phyloP scores from a whole-genome alignment of 2,113 vertebrate genomes.

The Sebastes fasciatus region DNA sequence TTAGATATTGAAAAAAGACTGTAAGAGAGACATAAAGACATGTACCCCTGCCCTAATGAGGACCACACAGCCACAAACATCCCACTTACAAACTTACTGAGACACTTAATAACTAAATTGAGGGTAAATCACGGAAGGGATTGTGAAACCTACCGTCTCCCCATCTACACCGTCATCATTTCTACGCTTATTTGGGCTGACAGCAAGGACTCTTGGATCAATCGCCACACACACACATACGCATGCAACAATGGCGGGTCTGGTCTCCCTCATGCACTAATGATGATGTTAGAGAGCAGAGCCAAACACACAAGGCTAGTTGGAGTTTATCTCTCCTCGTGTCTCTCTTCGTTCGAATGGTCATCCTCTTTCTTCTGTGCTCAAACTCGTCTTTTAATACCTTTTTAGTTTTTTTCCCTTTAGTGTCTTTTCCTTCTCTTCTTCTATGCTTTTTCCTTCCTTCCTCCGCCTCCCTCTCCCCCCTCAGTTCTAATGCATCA shows the following conservation, averaged over 20 bases:
- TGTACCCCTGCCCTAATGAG: slow-evolving; percentile 58
- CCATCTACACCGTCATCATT: slow-evolving; percentile 47
- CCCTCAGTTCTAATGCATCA: slow-evolving; percentile 63
- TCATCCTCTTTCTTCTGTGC: not conserved
- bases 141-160: slow-evolving; percentile 47
- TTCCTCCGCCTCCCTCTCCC: slow-evolving; percentile 10
- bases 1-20: slow-evolving; percentile 60
- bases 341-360: not conserved
- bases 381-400: slow-evolving; percentile 5
- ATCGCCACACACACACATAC: slow-evolving; percentile 50
- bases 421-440: not conserved
- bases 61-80: slow-evolving; percentile 80
- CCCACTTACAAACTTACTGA: slow-evolving; percentile 40
- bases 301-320: slow-evolving; percentile 21
- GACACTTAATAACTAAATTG: slow-evolving; percentile 75
- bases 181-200: slow-evolving; percentile 56
- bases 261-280: slow-evolving; percentile 77
- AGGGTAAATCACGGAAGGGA: slow-evolving; percentile 59
- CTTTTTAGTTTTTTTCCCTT: not conserved
- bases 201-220: slow-evolving; percentile 62
- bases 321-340: slow-evolving; percentile 9
- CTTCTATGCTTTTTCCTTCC: not conserved
- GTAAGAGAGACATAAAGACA: slow-evolving; percentile 41
- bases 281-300: slow-evolving; percentile 69
- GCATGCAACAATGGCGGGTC: slow-evolving; percentile 48